Base-by-base conservation (phyloP, 2,888 invertebrate genomes). In the Zaprionus obscuricornis region DNA sequence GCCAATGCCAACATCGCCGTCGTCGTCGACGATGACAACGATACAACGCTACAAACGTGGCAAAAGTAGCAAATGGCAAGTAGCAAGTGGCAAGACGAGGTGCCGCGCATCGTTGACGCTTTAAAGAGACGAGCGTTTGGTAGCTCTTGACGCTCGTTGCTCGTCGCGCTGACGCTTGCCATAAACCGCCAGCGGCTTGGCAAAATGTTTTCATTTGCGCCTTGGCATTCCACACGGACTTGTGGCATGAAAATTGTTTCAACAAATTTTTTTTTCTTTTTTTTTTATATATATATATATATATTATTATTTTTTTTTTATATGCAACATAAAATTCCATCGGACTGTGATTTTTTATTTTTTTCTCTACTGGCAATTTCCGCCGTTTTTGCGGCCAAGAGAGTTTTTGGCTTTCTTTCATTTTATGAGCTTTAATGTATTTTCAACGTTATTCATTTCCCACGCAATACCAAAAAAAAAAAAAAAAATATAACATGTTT, bases 91-190 rank as follows among this genome's bases (percentile, higher is more conserved):
- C 46, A 33, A n/a, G 29, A 22, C 67, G 51, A 42, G 40, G 36
- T 24, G 64, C 31, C 54, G 39, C 54, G 39, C 49, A 64, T 57
- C 46, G 40, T 50, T 34, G 34, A 42, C 40, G 20, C 39, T 65
- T 57, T 65, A 50, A 56, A 56, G n/a, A n/a, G n/a, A n/a, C n/a
- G n/a, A n/a, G n/a, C n/a, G n/a, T n/a, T n/a, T n/a, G n/a, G n/a
- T n/a, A n/a, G n/a, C n/a, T n/a, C n/a, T n/a, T n/a, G n/a, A n/a
- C n/a, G n/a, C n/a, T n/a, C n/a, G n/a, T 31, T 31, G 39, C 26
- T 22, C 22, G 14, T 4, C 11, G 33, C 3, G 2, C 13, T 8
- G n/a, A 3, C 4, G 4, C 4, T n/a, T n/a, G n/a, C 11, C 16
- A 29, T 42, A 52, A 36, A 50, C 13, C 3, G 39, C 50, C 42